phyloP scores from a whole-genome alignment of 2,888 invertebrate genomes.

The Ophion obscuratus region DNA sequence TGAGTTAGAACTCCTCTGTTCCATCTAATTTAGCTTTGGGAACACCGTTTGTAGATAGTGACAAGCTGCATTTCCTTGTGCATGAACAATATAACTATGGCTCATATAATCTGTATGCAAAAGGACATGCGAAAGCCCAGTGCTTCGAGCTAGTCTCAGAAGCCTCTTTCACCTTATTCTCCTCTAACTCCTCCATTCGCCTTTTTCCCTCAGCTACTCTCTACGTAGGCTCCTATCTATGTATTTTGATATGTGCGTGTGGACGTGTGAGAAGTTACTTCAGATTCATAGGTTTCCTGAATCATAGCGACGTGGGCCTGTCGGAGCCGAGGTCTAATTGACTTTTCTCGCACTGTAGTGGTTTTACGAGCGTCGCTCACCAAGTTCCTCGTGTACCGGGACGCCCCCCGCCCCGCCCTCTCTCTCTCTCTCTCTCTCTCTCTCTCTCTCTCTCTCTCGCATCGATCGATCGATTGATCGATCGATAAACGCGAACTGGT shows the following conservation, averaged over 20 bases:
- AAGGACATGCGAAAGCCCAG: conserved; percentile 32
- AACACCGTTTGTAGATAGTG: too few relatives aligned
- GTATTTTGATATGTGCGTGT: not conserved
- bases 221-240: not conserved
- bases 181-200: conserved; percentile 14
- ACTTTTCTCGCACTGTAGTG: conserved; percentile 73
- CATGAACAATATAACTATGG: not conserved
- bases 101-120: not conserved
- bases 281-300: conserved; percentile 77
- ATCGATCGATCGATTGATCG: too few relatives aligned
- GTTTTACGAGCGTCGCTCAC: conserved; percentile 43
- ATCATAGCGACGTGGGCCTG: conserved; percentile 75
- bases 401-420: not conserved
- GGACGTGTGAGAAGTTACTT: conserved; percentile 52
- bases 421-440: conserved; percentile 4
- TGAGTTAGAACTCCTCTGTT: too few relatives aligned
- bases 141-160: conserved; percentile 10
- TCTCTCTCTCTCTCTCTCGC: conserved; percentile 15
- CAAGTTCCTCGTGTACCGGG: conserved; percentile 40
- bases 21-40: too few relatives aligned
- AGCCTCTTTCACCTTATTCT: conserved; percentile 36
- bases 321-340: conserved; percentile 77
- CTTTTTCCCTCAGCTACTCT: conserved; percentile 9
- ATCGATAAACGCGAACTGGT: conserved; percentile 38
- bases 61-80: not conserved